phyloP scores from a whole-genome alignment of 2,888 invertebrate genomes.

The Phalangium opilio region DNA sequence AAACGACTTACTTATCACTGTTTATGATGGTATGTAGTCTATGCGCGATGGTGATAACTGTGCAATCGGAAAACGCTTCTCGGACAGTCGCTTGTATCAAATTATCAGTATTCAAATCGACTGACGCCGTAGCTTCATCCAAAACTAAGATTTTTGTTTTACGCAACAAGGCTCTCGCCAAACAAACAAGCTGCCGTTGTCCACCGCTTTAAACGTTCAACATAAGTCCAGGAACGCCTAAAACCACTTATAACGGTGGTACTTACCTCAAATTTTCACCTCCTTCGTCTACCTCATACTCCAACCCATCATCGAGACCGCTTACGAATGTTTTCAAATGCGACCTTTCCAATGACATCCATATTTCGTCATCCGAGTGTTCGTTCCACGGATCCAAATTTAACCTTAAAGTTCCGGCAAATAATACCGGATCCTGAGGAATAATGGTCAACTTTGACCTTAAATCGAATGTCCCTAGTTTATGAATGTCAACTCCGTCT shows the following conservation, averaged over 20 bases:
- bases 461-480: constrained; percentile 10
- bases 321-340: constrained; percentile 35
- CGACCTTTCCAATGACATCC: constrained; percentile 39
- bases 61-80: background rate
- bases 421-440: constrained; percentile 59
- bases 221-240: too few species aligned
- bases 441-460: constrained; percentile 13
- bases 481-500: constrained; percentile 10
- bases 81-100: background rate
- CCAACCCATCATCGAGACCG: constrained; percentile 26
- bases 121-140: background rate
- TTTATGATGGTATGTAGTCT: background rate
- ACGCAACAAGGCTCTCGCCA: constrained; percentile 33
- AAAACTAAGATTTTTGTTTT: constrained; percentile 31
- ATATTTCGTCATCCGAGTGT: constrained; percentile 36
- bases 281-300: constrained; percentile 35
- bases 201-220: constrained; percentile 28
- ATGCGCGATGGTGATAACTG: constrained; percentile 1
- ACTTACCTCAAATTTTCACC: constrained; percentile 30
- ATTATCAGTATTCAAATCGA: background rate
- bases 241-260: too few species aligned
- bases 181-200: constrained; percentile 35
- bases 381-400: constrained; percentile 79
- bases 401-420: constrained; percentile 74
- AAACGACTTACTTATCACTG: background rate